These are phyloP conservation scores for Pristiophorus japonicus DNA, from an alignment of 2,113 vertebrate species.

Conservation along the genomic window DNA sequence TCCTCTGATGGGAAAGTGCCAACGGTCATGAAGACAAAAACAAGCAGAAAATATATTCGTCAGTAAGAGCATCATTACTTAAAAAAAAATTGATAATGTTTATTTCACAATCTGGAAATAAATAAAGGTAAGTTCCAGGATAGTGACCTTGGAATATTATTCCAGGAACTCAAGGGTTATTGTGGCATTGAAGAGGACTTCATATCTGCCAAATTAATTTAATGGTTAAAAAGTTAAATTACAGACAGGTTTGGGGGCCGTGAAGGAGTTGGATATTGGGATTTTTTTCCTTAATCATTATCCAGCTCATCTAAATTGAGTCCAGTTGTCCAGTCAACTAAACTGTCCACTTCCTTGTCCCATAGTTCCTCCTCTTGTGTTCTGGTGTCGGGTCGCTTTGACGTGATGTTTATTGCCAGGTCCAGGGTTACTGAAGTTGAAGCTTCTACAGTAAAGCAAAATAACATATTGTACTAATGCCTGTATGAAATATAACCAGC, in stretches of 20 bases:
- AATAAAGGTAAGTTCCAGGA: neutral
- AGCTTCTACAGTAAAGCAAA: constrained; percentile 7
- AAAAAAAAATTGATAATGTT: neutral
- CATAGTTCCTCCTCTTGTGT: neutral
- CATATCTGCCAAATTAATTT: constrained; percentile 1
- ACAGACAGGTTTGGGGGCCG: neutral
- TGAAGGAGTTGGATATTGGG: neutral
- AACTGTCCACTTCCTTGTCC: constrained; percentile 49
- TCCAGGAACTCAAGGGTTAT: neutral
- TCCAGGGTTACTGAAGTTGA: neutral
- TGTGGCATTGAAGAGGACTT: neutral
- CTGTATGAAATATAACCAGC: neutral
- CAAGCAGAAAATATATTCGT: neutral
- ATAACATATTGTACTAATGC: neutral
- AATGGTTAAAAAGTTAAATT: neutral
- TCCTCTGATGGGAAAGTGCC: neutral
- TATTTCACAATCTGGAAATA: neutral
- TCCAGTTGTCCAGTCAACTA: constrained; percentile 46
- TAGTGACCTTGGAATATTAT: neutral
- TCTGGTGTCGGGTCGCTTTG: neutral
- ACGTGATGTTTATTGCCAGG: neutral
- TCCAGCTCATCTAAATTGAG: constrained; percentile 41
- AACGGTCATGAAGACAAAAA: neutral
- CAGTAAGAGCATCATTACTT: neutral
- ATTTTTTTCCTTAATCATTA: neutral